phyloP scores from a whole-genome alignment of 2,797 vertebrate genomes.

The Coracias cyanogaster region DNA sequence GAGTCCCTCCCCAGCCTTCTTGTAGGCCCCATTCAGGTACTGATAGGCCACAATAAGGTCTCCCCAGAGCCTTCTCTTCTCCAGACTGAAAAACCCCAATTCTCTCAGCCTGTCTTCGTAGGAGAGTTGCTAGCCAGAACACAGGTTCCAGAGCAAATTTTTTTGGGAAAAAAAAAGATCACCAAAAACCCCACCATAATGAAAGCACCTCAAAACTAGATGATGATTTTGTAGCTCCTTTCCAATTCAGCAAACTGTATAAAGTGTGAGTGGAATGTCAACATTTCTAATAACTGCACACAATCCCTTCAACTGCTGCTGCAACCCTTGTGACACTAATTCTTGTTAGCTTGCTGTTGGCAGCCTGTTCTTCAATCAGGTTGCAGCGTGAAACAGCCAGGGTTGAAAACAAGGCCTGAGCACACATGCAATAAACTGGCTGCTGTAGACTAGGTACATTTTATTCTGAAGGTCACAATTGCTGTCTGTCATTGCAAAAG shows the following conservation, averaged over 20 bases:
- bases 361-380: neutral
- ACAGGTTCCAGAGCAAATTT: neutral
- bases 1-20: too few relatives aligned
- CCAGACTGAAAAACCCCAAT: too few relatives aligned
- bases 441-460: neutral
- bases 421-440: neutral
- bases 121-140: neutral
- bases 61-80: too few relatives aligned
- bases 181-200: rapidly evolving
- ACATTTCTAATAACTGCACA: neutral
- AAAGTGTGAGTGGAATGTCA: neutral
- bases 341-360: neutral
- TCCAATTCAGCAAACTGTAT: neutral
- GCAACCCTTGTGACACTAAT: neutral
- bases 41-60: too few relatives aligned
- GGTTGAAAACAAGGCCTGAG: neutral
- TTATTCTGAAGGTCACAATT: neutral
- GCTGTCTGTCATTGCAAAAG: neutral
- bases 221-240: neutral
- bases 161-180: neutral
- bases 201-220: neutral
- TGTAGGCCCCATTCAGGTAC: too few relatives aligned
- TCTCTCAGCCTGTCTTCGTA: too few relatives aligned
- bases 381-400: neutral
- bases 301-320: neutral